Base-by-base conservation (phyloP, 1,140 invertebrate genomes). In the Orchesella cincta region DNA sequence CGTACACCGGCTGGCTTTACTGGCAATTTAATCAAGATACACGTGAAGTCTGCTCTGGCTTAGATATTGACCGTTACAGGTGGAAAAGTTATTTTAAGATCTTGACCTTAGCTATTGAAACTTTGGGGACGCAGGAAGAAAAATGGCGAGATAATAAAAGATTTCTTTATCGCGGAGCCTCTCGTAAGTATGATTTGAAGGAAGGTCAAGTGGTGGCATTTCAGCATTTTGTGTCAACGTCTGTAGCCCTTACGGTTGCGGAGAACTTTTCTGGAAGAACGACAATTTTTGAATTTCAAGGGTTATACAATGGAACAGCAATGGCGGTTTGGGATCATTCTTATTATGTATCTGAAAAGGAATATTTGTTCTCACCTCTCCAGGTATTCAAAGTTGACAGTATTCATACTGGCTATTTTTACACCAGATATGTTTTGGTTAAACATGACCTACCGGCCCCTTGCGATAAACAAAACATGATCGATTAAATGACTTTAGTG, bases 261-360 rank as follows among this genome's bases (percentile, higher is more conserved):
- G 71, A 73, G 23, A 28, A 39, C 18, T 73, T 73, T 39, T 34
- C 71, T 39, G 71, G 36, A 36, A 64, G 23, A 26, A 31, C 36
- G 26, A 39, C 71, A 8, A 8, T 73, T 1, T 73, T 73, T 28
- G 71, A 73, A 26, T 46, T 73, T n/a, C 35, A 73, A 26, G 71
- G 71, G 20, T 51, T 51, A 8, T 73, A 46, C 26, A n/a, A 73
- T 51, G 71, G 71, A 39, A 73, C 71, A n/a, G 39, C 71, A 36
- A 73, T 73, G 71, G 34, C 71, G 5, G 46, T 73, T 29, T 51
- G 71, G 39, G 35, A 73, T 23, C 71, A 73, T 46, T 73, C 71
- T 3, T 73, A 39, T 29, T 73, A n/a, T 23, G 34, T 5, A 5
- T 35, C 36, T 46, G 71, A 73, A 28, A 51, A 73, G 35, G 71